Evolutionary conservation across 2,797 vertebrate species (phyloP), one percentile per base, ranked within the genome.

Genomic region (Oophaga sylvatica): DNA sequence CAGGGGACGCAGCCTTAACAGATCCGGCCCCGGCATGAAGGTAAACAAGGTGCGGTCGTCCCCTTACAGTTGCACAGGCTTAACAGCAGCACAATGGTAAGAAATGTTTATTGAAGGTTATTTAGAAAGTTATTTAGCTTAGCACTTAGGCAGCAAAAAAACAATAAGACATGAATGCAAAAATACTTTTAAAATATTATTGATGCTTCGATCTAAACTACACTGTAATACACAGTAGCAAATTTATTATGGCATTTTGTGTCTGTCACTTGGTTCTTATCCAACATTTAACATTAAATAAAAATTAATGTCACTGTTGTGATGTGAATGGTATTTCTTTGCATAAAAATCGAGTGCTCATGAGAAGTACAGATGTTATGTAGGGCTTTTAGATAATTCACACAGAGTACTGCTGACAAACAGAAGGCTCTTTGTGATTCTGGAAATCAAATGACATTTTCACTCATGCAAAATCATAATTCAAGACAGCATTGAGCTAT

Each of bases 351-450:
- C 73, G 48, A 76, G 29, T 70, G 35, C 76, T 62, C 17, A 65
- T 45, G 26, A 84, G 57, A 84, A 80, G 77, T 84, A 84, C 87
- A 84, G 82, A 88, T 88, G 87, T 67, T 57, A 80, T 75, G 29
- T 80, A 80, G 82, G 82, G 77, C 82, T 84, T 84, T 60, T 82
- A 88, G 87, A 84, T 88, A 84, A 88, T 88, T 88, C 67, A 80
- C 65, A 88, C 67, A 7, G 56, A 70, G 53, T n/a, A 79, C 56
- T 80, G 76, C 77, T 80, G 76, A 78, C 75, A 84, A 83, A 84
- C 87, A 88, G 76, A 88, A 71, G 82, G 76, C 59, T 80, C 82
- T 88, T 88, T 88, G 82, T 84, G 76, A 88, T 88, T 75, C 87
- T 81, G 17, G 48, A 80, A 65, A 65, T 81, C 80, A 67, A 53